These are phyloP conservation scores for Tetropium fuscum DNA, from an alignment of 2,888 invertebrate species.

Conservation along the genomic window DNA sequence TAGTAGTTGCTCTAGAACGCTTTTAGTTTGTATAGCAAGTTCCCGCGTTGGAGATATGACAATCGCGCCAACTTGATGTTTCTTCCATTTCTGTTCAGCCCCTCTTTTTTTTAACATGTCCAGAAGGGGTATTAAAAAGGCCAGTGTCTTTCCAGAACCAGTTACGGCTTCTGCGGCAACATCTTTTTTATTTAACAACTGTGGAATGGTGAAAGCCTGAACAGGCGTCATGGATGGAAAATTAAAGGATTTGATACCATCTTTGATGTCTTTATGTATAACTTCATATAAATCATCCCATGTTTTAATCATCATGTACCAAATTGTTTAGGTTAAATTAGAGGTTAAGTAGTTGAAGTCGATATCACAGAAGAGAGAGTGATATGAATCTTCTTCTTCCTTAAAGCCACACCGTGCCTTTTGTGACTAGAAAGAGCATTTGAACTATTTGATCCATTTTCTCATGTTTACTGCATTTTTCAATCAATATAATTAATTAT, in stretches of 20 bases:
- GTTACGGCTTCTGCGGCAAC: slow-evolving; percentile 99
- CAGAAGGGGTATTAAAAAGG: slow-evolving; percentile 92
- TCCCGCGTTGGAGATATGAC: slow-evolving; percentile 97
- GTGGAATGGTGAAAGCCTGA: slow-evolving; percentile 89
- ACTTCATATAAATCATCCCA: slow-evolving; percentile 67
- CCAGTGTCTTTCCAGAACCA: slow-evolving; percentile 97
- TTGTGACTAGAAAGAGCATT: too few species aligned
- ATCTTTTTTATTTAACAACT: slow-evolving; percentile 91
- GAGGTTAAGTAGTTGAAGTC: too few species aligned
- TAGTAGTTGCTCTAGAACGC: slow-evolving; percentile 70
- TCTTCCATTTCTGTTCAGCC: slow-evolving; percentile 73
- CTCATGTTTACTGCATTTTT: neutral
- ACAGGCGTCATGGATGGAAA: slow-evolving; percentile 73
- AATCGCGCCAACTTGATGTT: slow-evolving; percentile 86
- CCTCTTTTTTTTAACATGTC: slow-evolving; percentile 81
- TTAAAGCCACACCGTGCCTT: too few species aligned
- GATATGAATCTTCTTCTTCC: too few species aligned
- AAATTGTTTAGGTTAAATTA: too few species aligned
- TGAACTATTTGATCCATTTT: too few species aligned
- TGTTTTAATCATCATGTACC: slow-evolving; percentile 62
- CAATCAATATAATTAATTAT: neutral
- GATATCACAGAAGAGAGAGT: too few species aligned
- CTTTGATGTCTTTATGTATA: slow-evolving; percentile 64
- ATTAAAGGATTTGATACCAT: slow-evolving; percentile 67
- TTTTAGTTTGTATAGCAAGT: slow-evolving; percentile 89